Percentiles rank a stretch among this genome's conserved stretches.
Conservation (phyloP, 2,888 invertebrate species). For the Dorcus hopei region DNA sequence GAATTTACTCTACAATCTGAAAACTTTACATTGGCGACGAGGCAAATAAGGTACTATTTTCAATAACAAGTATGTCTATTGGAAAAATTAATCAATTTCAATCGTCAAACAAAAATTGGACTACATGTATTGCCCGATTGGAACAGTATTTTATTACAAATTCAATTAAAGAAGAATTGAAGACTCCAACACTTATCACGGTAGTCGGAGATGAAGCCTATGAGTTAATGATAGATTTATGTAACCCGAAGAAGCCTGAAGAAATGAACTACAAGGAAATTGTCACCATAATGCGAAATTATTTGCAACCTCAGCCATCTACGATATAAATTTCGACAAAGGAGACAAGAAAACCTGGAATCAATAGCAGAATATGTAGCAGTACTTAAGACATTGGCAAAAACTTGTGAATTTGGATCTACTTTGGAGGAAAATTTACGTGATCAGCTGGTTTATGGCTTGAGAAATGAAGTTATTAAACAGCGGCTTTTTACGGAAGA, state of each 20-base stretch:
- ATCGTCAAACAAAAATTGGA: constrained; percentile 6
- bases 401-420: background rate
- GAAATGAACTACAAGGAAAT: constrained; percentile 6
- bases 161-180: constrained; percentile 8
- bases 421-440: constrained; percentile 5
- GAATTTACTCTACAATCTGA: background rate
- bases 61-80: constrained; percentile 3
- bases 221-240: constrained; percentile 13
- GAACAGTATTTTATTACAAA: constrained; percentile 15
- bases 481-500: constrained; percentile 11
- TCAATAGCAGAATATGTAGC: constrained; percentile 3
- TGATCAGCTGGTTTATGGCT: constrained; percentile 7
- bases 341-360: constrained; percentile 3
- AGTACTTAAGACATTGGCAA: background rate
- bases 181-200: constrained; percentile 10
- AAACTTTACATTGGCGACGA: too few species aligned
- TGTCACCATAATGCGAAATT: constrained; percentile 10
- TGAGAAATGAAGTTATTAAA: background rate
- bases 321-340: constrained; percentile 15
- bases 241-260: constrained; percentile 9
- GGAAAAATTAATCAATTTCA: constrained; percentile 3
- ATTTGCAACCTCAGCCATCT: constrained; percentile 15
- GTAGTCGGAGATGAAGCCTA: constrained; percentile 16
- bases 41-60: too few species aligned
- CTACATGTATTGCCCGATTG: constrained; percentile 10